phyloP scores from a whole-genome alignment of 2,888 invertebrate species.

The Aspidiotus rigidus region DNA sequence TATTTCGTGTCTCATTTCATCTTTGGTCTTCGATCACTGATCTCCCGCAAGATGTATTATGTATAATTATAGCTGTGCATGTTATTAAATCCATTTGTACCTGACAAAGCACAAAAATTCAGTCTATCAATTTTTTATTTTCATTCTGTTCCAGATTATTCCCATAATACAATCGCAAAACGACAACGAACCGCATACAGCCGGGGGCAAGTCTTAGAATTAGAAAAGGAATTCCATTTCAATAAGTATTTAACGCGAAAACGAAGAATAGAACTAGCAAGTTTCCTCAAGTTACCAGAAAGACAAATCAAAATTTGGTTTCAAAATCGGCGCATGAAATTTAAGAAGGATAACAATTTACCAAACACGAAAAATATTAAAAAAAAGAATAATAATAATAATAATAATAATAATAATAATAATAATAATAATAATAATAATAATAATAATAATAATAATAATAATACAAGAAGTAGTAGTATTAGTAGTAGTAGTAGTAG shows the following conservation, averaged over 20 bases:
- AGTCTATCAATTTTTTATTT: not conserved
- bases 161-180: slow-evolving; percentile 46
- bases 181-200: slow-evolving; percentile 95
- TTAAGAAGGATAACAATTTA: slow-evolving; percentile 79
- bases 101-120: too few relatives aligned
- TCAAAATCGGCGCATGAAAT: slow-evolving; percentile 75
- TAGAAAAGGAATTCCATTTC: slow-evolving; percentile 96
- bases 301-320: slow-evolving; percentile 86
- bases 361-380: slow-evolving; percentile 70
- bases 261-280: slow-evolving; percentile 93
- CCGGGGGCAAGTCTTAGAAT: slow-evolving; percentile 90
- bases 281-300: slow-evolving; percentile 85
- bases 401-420: too few relatives aligned
- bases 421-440: too few relatives aligned
- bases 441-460: too few relatives aligned
- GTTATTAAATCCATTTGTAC: too few relatives aligned
- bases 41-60: too few relatives aligned
- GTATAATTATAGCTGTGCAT: too few relatives aligned
- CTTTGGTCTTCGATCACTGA: too few relatives aligned
- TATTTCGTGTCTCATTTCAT: too few relatives aligned
- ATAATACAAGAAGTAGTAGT: too few relatives aligned
- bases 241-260: slow-evolving; percentile 92
- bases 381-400: slow-evolving; percentile 19
- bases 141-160: not conserved
- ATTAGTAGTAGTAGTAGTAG: too few relatives aligned